A percentile compares a stretch with the other conserved stretches of the same genome.
Conservation (phyloP, 2,888 invertebrate species). For the Candidula unifasciata region DNA sequence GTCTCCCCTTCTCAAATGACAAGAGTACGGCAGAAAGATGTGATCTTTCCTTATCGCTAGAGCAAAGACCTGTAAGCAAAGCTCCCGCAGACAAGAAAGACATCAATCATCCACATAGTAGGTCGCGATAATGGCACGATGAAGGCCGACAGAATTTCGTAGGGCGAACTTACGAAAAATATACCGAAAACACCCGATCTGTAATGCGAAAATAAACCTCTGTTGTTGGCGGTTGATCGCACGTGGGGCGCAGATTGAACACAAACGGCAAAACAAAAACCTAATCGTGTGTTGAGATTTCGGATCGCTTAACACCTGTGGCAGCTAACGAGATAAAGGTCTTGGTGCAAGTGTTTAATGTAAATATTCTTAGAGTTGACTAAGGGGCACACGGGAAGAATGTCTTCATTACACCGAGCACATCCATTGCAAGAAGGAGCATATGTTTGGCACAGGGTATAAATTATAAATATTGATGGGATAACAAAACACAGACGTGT, state of each 20-base stretch:
- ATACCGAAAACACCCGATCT: constrained; percentile 28
- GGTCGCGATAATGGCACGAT: constrained; percentile 10
- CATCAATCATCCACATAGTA: constrained; percentile 22
- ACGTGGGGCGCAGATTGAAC: constrained; percentile 37
- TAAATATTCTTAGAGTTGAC: constrained; percentile 23
- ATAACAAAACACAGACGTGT: neutral
- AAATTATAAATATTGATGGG: neutral
- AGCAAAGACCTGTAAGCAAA: neutral
- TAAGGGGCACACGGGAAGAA: neutral
- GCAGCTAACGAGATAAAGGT: constrained; percentile 9
- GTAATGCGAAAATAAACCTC: constrained; percentile 35
- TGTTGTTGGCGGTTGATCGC: constrained; percentile 5
- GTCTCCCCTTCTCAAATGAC: neutral
- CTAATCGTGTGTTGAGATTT: constrained; percentile 36
- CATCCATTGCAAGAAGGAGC: neutral
- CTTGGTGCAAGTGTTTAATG: neutral
- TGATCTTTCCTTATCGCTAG: neutral
- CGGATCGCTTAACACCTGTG: constrained; percentile 20
- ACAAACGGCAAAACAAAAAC: constrained; percentile 22
- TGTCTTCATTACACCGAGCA: neutral
- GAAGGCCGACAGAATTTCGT: neutral
- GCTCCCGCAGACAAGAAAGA: neutral
- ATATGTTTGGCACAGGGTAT: too few relatives aligned
- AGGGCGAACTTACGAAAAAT: constrained; percentile 22
- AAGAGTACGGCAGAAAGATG: neutral